Conservation (phyloP, 2,888 invertebrate species). For the Heliconius hortense region DNA sequence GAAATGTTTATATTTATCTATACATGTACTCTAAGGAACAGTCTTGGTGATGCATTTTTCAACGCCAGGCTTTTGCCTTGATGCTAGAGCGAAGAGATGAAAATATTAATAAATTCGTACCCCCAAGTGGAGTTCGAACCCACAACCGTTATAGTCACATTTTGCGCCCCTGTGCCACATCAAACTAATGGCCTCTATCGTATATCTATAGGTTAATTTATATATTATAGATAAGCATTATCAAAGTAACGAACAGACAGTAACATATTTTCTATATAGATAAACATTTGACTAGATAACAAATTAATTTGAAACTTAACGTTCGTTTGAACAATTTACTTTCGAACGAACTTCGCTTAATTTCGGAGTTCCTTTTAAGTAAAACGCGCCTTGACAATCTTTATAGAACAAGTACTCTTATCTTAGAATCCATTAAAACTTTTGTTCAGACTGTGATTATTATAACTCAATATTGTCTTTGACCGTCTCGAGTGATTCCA, state of each 20-base stretch:
- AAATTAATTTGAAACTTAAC: slow-evolving; percentile 19
- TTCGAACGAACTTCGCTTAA: slow-evolving; percentile 31
- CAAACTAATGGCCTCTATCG: too few relatives aligned
- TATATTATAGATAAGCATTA: too few relatives aligned
- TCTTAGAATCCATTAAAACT: slow-evolving; percentile 70
- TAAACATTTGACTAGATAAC: slow-evolving; percentile 16
- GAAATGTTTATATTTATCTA: too few relatives aligned
- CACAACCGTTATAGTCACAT: too few relatives aligned
- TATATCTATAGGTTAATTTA: too few relatives aligned
- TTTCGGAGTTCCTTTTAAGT: slow-evolving; percentile 29
- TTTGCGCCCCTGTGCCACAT: too few relatives aligned
- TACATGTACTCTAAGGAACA: too few relatives aligned
- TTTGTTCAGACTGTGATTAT: slow-evolving; percentile 58
- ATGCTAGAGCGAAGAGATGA: too few relatives aligned
- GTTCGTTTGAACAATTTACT: slow-evolving; percentile 25
- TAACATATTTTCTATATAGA: neutral
- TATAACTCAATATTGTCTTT: slow-evolving; percentile 68
- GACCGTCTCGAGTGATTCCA: slow-evolving; percentile 46
- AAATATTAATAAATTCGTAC: too few relatives aligned
- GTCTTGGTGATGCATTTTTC: too few relatives aligned
- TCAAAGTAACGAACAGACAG: neutral
- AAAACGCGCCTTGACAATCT: slow-evolving; percentile 44
- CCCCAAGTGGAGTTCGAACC: too few relatives aligned
- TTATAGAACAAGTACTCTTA: slow-evolving; percentile 52
- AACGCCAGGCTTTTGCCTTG: too few relatives aligned